A percentile compares a stretch with the other conserved stretches of the same genome.
phyloP scores from a whole-genome alignment of 2,797 vertebrate species.

The Esox lucius region DNA sequence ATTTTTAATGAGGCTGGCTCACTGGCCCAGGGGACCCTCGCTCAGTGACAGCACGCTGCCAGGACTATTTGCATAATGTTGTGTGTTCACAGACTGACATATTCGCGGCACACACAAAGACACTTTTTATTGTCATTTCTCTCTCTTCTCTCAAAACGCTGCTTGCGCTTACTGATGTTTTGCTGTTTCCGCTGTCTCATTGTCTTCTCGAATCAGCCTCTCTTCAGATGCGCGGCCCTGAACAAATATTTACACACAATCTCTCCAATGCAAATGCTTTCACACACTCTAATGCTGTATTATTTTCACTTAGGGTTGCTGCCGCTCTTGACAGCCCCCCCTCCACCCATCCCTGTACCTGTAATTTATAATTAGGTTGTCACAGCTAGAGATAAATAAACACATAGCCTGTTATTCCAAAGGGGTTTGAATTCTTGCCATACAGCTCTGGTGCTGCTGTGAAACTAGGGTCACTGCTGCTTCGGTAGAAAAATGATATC shows the following conservation, averaged over 20 bases:
- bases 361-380: conserved; percentile 3
- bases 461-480: conserved; percentile 4
- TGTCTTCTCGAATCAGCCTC: conserved; percentile 53
- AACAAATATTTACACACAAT: conserved; percentile 55
- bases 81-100: conserved; percentile 62
- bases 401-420: conserved; percentile 2
- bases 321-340: background rate
- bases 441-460: background rate
- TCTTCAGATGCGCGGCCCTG: conserved; percentile 39
- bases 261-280: conserved; percentile 54
- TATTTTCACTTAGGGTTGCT: conserved; percentile 18
- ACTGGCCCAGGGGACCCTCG: conserved; percentile 75
- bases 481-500: background rate
- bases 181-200: conserved; percentile 42
- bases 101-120: conserved; percentile 21
- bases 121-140: conserved; percentile 59
- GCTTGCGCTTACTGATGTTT: conserved; percentile 43
- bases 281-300: conserved; percentile 59
- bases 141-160: conserved; percentile 35
- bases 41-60: conserved; percentile 70
- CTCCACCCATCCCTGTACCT: background rate
- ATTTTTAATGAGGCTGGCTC: conserved; percentile 80
- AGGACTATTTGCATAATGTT: conserved; percentile 81
- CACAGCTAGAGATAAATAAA: conserved; percentile 2
- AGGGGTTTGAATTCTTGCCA: background rate